phyloP scores from a whole-genome alignment of 2,797 vertebrate species.

The Florisuga fusca region DNA sequence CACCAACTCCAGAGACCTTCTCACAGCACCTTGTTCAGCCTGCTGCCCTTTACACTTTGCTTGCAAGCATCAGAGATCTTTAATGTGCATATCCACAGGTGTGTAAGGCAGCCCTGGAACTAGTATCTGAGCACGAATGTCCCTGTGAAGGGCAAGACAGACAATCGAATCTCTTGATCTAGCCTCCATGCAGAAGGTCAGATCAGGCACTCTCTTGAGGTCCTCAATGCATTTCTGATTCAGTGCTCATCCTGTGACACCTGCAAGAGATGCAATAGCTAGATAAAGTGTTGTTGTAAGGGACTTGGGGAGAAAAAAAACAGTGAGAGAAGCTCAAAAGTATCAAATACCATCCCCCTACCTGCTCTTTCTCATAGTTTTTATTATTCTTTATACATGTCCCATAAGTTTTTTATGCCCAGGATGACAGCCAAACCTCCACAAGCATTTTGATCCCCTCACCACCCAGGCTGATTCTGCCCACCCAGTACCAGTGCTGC shows the following conservation, averaged over 20 bases:
- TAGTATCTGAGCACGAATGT: not conserved
- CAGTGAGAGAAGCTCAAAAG: not conserved
- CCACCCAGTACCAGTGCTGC: not conserved
- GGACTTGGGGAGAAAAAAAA: not conserved
- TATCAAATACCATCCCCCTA: not conserved
- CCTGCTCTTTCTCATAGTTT: not conserved
- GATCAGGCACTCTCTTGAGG: slow-evolving; percentile 20
- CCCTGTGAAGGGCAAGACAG: not conserved
- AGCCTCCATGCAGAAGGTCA: slow-evolving; percentile 37
- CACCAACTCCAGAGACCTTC: not conserved
- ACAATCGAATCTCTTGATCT: slow-evolving; percentile 14
- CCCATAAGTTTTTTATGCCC: not conserved
- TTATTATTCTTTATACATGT: not conserved
- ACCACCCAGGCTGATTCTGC: rapidly evolving
- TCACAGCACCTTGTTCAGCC: not conserved
- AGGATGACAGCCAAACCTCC: not conserved
- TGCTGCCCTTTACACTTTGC: slow-evolving; percentile 18
- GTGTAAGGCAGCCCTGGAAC: not conserved
- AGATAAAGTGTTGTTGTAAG: not conserved
- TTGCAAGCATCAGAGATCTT: not conserved
- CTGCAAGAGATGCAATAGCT: not conserved
- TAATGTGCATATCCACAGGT: not conserved
- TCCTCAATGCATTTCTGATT: not conserved
- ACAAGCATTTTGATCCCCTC: rapidly evolving
- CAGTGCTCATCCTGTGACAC: not conserved